Evolutionary conservation across 2,888 invertebrate genomes (phyloP), one percentile per base, ranked within the genome.

Genomic region (Alloplasta piceator): DNA sequence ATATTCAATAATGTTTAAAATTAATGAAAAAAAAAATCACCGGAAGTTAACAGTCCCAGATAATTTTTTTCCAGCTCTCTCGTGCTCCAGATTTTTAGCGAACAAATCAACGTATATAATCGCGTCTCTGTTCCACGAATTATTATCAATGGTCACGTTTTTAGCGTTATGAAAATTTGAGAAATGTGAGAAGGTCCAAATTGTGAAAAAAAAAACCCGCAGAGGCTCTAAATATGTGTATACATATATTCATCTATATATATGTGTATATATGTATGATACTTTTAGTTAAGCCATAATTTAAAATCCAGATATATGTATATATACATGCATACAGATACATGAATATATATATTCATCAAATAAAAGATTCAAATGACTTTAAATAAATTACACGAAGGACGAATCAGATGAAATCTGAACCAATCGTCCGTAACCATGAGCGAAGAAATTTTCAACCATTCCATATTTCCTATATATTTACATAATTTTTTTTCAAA

Each of bases 321-420:
- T 43, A 72, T 72, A 68, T 14, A 66, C n/a, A n/a, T n/a, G n/a
- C n/a, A n/a, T n/a, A n/a, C n/a, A n/a, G n/a, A n/a, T 50, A 60
- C 14, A 26, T 41, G 26, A 26, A 43, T 63, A 63, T 63, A 55
- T 43, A 55, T 60, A 70, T 76, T 50, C 36, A 63, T 56, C 61
- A 26, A 78, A 68, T 78, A 78, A 73, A 78, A 56, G 61, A 73
- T 73, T 78, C 61, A 14, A 68, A 68, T 68, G 55, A 63, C 43
- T 63, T 41, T 12, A 60, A 38, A 50, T 56, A 71, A 71, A 48
- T 60, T 39, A 39, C 16, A 43, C 14, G n/a, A n/a, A n/a, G n/a
- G n/a, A n/a, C n/a, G n/a, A n/a, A n/a, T n/a, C n/a, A n/a, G n/a
- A n/a, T n/a, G n/a, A n/a, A n/a, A n/a, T n/a, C n/a, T n/a, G n/a